These are phyloP conservation scores for Xylophagus ater DNA, from an alignment of 2,888 invertebrate genomes.

Conservation along the genomic window DNA sequence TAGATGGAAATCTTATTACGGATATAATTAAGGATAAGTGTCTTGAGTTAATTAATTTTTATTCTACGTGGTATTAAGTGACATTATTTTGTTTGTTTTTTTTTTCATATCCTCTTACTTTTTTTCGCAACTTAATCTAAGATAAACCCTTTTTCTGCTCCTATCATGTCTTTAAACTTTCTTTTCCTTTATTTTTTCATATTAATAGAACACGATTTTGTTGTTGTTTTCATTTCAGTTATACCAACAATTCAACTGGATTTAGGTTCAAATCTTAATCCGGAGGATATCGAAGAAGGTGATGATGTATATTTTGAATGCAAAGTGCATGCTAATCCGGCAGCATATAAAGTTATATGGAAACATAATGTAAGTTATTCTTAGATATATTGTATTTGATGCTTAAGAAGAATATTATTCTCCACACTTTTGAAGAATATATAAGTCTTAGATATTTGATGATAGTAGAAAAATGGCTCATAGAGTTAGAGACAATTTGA, in stretches of 20 bases:
- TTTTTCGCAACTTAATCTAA: too few species aligned
- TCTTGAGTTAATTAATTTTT: slow-evolving; percentile 15
- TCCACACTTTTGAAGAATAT: too few species aligned
- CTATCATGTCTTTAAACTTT: neutral
- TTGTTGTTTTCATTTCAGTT: slow-evolving; percentile 40
- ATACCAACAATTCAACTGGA: slow-evolving; percentile 57
- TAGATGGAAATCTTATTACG: too few species aligned
- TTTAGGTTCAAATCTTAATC: slow-evolving; percentile 63
- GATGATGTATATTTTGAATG: slow-evolving; percentile 74
- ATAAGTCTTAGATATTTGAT: too few species aligned
- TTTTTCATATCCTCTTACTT: slow-evolving; percentile 1
- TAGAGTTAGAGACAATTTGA: slow-evolving; percentile 8
- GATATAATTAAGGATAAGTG: slow-evolving; percentile 15
- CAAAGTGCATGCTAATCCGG: slow-evolving; percentile 65
- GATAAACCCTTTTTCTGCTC: too few species aligned
- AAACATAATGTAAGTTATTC: slow-evolving; percentile 60
- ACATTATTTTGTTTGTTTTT: neutral
- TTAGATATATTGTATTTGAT: neutral
- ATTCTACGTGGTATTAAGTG: neutral
- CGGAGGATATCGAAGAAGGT: slow-evolving; percentile 68
- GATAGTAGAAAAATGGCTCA: too few species aligned
- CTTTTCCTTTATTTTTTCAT: neutral
- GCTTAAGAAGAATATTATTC: too few species aligned
- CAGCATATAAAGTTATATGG: slow-evolving; percentile 70
- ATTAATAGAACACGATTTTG: slow-evolving; percentile 2